Conservation (phyloP, 2,113 vertebrate species). For the Rhea pennata region DNA sequence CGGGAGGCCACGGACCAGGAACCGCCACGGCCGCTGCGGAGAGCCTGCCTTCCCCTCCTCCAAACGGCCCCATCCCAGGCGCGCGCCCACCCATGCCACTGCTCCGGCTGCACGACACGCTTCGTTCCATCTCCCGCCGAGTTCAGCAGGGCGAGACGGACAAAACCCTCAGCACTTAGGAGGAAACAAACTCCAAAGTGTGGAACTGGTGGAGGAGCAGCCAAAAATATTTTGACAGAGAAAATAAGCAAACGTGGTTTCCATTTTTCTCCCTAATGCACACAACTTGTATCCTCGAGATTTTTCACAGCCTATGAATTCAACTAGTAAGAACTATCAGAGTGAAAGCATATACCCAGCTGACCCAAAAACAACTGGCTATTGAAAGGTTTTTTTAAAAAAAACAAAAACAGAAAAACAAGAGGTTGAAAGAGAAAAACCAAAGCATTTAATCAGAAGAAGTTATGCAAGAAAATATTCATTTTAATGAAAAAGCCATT, state of each 20-base stretch:
- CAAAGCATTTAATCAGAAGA: neutral
- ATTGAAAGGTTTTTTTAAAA: no score
- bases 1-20: neutral
- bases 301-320: neutral
- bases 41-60: neutral
- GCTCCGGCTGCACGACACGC: no score
- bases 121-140: no score
- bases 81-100: neutral
- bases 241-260: neutral
- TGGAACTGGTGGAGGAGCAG: neutral
- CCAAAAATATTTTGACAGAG: neutral
- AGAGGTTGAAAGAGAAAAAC: neutral
- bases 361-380: neutral
- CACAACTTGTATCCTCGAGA: neutral
- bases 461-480: neutral
- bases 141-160: fast-evolving
- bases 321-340: neutral
- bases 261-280: neutral
- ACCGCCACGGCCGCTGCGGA: no score
- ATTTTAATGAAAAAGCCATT: neutral
- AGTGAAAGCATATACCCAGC: neutral
- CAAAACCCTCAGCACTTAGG: neutral
- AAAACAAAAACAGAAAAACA: neutral
- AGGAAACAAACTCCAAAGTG: neutral
- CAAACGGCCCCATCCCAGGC: neutral